These are phyloP conservation scores for Clupea harengus DNA, from an alignment of 2,113 vertebrate species.

Conservation along the genomic window DNA sequence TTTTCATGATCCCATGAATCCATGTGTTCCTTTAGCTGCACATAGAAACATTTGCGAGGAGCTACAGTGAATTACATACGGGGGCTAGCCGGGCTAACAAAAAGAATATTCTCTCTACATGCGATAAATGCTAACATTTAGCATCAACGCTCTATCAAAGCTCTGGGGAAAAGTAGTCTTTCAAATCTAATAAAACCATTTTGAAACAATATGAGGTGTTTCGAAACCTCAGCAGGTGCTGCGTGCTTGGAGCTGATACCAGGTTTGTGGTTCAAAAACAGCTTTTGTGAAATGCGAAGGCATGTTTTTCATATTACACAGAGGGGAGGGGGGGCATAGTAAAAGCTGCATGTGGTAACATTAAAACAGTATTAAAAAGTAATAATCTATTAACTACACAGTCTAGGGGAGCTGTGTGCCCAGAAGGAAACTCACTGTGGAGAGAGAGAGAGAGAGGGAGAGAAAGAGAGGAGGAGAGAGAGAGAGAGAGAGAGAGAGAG, in stretches of 20 bases:
- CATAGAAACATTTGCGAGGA: background rate
- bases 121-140: background rate
- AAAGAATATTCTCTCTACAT: background rate
- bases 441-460: background rate
- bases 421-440: constrained; percentile 23
- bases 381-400: constrained; percentile 43
- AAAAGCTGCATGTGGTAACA: constrained; percentile 47
- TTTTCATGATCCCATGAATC: background rate
- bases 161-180: background rate
- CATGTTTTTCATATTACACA: constrained; percentile 34
- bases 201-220: constrained; percentile 5
- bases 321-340: constrained; percentile 28
- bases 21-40: background rate
- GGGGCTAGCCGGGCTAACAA: background rate
- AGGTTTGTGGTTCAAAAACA: constrained; percentile 12
- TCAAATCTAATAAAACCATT: constrained; percentile 6
- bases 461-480: background rate
- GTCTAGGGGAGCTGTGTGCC: constrained; percentile 24
- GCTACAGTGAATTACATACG: background rate
- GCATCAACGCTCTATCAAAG: background rate
- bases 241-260: background rate
- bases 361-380: constrained; percentile 46
- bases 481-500: background rate
- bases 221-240: constrained; percentile 16
- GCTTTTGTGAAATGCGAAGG: background rate